Evolutionary conservation across 2,888 invertebrate genomes (phyloP).

Genomic region (Phalera bucephala): DNA sequence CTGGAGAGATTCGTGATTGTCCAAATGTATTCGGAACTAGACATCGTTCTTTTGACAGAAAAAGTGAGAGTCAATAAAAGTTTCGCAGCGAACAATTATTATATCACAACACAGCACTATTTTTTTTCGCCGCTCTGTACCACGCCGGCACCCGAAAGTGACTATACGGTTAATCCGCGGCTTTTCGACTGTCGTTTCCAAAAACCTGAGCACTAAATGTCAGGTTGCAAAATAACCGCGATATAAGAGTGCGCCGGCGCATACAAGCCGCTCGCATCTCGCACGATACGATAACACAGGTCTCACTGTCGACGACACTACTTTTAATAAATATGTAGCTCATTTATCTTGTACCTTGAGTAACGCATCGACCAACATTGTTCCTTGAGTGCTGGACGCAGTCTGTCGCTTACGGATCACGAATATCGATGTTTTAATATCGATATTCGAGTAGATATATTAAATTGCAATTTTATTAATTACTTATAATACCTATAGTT

Average conservation of each 20-base stretch:
- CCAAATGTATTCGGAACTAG: slow-evolving; percentile 50
- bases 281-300: slow-evolving; percentile 70
- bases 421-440: no score
- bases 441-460: no score
- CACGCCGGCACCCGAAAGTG: slow-evolving; percentile 44
- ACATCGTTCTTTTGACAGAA: slow-evolving; percentile 53
- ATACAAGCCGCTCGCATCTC: slow-evolving; percentile 69
- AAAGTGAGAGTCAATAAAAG: slow-evolving; percentile 69
- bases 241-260: slow-evolving; percentile 61
- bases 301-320: slow-evolving; percentile 61
- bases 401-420: slow-evolving; percentile 19
- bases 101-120: slow-evolving; percentile 48
- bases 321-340: slow-evolving; percentile 71
- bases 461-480: slow-evolving; percentile 6
- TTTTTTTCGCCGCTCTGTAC: no score
- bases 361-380: slow-evolving; percentile 52
- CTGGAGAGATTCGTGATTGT: slow-evolving; percentile 59
- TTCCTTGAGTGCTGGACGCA: slow-evolving; percentile 31
- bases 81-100: slow-evolving; percentile 39
- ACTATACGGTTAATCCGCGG: slow-evolving; percentile 56
- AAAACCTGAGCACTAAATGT: slow-evolving; percentile 74
- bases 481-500: no score
- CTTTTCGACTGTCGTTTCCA: slow-evolving; percentile 67
- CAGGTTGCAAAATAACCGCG: slow-evolving; percentile 67
- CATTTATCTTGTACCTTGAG: slow-evolving; percentile 70